Percentiles rank a stretch among this genome's conserved stretches.
Conservation (phyloP, 2,888 invertebrate species). For the Aphrophora alni region DNA sequence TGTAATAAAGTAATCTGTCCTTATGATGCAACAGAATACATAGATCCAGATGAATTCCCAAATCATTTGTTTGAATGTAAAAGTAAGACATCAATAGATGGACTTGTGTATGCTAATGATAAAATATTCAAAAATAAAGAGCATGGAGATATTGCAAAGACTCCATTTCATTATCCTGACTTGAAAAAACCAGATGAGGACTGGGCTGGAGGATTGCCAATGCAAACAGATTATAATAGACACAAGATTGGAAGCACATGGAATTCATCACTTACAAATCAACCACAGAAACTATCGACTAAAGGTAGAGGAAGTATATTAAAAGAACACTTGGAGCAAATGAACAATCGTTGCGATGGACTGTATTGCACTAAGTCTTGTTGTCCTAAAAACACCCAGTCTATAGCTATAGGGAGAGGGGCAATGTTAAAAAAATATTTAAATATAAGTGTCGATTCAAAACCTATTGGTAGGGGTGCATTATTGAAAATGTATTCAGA, state of each 20-base stretch:
- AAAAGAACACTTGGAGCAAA: not conserved
- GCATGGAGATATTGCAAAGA: not conserved
- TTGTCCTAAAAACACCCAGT: not conserved
- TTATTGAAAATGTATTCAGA: not conserved
- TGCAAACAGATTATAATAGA: not conserved
- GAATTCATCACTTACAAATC: not conserved
- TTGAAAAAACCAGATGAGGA: slow-evolving; percentile 8
- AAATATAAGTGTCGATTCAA: not conserved
- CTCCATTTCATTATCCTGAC: slow-evolving; percentile 7
- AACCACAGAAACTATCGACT: not conserved
- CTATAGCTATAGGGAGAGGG: not conserved
- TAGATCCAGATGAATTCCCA: slow-evolving; percentile 14
- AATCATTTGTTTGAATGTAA: slow-evolving; percentile 22
- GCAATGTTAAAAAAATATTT: not conserved
- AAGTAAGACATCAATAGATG: not conserved
- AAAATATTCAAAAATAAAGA: not conserved
- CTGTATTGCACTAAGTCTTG: not conserved
- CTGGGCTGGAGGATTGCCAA: not conserved
- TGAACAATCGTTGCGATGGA: not conserved
- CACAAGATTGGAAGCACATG: not conserved
- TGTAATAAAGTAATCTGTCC: slow-evolving; percentile 25
- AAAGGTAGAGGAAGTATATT: not conserved
- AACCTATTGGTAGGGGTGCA: not conserved
- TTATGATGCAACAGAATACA: slow-evolving; percentile 31
- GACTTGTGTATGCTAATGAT: not conserved